Conservation (phyloP, 2,797 vertebrate species). For the Eupleurogrammus muticus region DNA sequence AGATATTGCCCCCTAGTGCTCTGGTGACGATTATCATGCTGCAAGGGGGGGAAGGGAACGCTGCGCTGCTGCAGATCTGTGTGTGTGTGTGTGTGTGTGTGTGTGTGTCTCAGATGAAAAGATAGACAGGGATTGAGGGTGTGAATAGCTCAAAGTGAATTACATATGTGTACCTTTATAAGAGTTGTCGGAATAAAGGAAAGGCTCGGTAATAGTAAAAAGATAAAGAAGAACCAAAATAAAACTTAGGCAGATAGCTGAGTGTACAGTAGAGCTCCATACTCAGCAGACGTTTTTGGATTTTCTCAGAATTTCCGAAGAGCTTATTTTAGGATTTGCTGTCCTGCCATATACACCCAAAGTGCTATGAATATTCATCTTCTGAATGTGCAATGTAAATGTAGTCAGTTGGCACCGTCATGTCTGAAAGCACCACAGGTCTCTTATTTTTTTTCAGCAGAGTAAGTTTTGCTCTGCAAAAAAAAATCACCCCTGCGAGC, state of each 20-base stretch:
- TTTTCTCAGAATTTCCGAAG: conserved; percentile 2
- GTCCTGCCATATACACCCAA: background rate
- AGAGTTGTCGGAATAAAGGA: conserved; percentile 21
- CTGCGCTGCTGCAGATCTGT: conserved; percentile 57
- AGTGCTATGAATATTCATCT: conserved; percentile 7
- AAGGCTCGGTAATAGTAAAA: conserved; percentile 10
- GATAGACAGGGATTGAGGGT: conserved; percentile 40
- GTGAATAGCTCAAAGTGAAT: conserved; percentile 53
- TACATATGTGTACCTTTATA: conserved; percentile 17
- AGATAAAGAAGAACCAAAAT: conserved; percentile 7
- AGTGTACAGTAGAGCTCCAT: conserved; percentile 16
- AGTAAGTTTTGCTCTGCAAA: conserved; percentile 27
- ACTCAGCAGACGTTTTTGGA: conserved; percentile 5
- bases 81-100: conserved; percentile 15
- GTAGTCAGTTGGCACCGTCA: conserved; percentile 18
- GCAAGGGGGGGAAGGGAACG: conserved; percentile 19
- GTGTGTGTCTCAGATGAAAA: conserved; percentile 40
- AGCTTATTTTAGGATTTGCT: background rate
- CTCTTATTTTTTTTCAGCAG: conserved; percentile 7
- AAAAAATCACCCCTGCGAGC: conserved; percentile 31
- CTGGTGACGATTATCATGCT: conserved; percentile 50
- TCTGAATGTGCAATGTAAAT: conserved; percentile 11
- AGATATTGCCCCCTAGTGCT: conserved; percentile 82
- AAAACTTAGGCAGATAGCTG: conserved; percentile 1
- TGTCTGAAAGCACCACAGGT: conserved; percentile 24